These are phyloP conservation scores for Tangara arthus DNA, from an alignment of 2,797 vertebrate species.

Conservation along the genomic window DNA sequence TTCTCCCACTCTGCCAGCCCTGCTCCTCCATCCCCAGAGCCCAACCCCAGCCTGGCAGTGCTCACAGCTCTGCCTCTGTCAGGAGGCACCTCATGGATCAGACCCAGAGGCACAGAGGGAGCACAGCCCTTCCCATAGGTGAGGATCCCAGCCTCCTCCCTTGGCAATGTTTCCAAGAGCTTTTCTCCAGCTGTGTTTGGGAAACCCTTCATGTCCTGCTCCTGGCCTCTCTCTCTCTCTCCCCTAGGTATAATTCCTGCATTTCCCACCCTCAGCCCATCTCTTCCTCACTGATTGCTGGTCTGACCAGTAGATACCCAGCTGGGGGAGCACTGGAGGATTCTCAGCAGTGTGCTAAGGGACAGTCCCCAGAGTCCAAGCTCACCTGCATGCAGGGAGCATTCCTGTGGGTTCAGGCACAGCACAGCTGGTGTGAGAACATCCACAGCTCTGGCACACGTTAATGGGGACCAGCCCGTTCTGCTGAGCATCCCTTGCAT, in stretches of 20 bases:
- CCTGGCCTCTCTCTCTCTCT: not conserved
- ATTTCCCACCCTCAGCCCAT: not conserved
- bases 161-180: not conserved
- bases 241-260: not conserved
- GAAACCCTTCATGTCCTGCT: not conserved
- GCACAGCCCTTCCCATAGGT: not conserved
- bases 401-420: too few relatives aligned
- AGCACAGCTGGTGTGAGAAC: not conserved
- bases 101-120: not conserved
- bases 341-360: not conserved
- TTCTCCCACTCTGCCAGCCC: not conserved
- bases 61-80: not conserved
- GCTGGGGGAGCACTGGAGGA: not conserved
- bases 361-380: not conserved
- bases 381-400: not conserved
- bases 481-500: not conserved
- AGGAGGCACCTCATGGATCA: not conserved
- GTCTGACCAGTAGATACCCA: not conserved
- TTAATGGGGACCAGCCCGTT: fast-evolving
- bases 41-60: fast-evolving
- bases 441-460: not conserved
- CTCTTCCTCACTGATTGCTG: not conserved
- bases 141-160: not conserved
- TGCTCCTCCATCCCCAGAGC: fast-evolving
- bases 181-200: not conserved